A percentile compares a stretch with the other conserved stretches of the same genome.
phyloP scores from a whole-genome alignment of 2,888 invertebrate species.

The Apamea sordens region DNA sequence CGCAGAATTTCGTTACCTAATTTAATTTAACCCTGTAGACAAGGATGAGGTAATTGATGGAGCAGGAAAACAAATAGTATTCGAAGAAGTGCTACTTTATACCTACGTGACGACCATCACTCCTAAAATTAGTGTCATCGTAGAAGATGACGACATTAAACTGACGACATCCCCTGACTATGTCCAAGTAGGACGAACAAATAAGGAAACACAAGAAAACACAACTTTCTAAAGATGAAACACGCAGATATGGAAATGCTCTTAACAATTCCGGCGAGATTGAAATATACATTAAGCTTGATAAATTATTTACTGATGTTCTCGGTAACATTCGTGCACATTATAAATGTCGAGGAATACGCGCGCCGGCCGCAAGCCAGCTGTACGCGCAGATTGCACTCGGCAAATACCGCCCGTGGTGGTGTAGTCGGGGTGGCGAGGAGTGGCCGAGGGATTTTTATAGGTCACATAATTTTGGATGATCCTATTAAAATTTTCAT shows the following conservation, averaged over 20 bases:
- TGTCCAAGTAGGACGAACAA: conserved; percentile 16
- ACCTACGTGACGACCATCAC: conserved; percentile 9
- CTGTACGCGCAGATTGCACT: conserved; percentile 58
- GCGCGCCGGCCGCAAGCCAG: conserved; percentile 40
- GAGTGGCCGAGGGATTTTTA: conserved; percentile 21
- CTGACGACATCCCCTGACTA: conserved; percentile 2
- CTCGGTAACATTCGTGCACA: conserved; percentile 54
- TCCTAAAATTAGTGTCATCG: conserved; percentile 1
- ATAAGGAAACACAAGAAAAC: conserved; percentile 36
- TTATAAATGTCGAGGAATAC: conserved; percentile 59
- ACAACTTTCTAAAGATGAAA: conserved; percentile 62
- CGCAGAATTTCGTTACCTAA: not conserved
- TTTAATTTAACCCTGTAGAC: not conserved
- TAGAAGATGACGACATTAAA: not conserved
- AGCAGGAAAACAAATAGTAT: conserved; percentile 9
- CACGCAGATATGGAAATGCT: conserved; percentile 49
- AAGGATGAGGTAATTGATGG: conserved; percentile 2
- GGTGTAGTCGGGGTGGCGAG: conserved; percentile 16
- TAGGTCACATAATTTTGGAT: not conserved
- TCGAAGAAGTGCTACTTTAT: conserved; percentile 7
- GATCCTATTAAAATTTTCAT: not conserved
- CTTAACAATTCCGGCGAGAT: conserved; percentile 55
- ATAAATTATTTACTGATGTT: conserved; percentile 61
- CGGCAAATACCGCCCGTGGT: conserved; percentile 50
- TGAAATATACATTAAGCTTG: conserved; percentile 60